Base-by-base conservation (phyloP, 1,140 invertebrate genomes). In the Heliconius congener region DNA sequence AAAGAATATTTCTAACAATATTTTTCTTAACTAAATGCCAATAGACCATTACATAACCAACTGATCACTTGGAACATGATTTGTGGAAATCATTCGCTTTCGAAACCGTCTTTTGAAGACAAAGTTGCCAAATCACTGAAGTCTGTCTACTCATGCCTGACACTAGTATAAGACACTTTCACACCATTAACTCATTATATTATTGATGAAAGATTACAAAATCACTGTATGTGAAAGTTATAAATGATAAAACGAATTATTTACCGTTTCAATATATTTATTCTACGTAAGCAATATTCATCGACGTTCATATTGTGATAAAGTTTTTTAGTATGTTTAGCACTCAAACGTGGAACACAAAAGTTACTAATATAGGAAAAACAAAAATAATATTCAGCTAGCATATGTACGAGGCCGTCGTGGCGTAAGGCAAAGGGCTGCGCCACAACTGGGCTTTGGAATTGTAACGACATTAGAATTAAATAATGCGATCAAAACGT, bases 71-170 rank as follows among this genome's bases (percentile, higher is more conserved):
- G 27, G 19, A 70, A 42, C 66, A 72, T 77, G 76, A 77, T 77
- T 72, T 72, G 76, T 50, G 66, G 46, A 77, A 77, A 77, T 55
- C 42, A 71, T 27, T 37, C 42, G 76, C 76, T 77, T 77, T 77
- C 76, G 46, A 77, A 77, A 77, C 37, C 66, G 34, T 11, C 70
- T 23, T 23, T 23, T 70, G 57, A 76, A 66, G 52, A 76, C 74
- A 77, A 76, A 77, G n/a, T 77, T 77, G 76, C 76, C 76, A 77
- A 77, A 72, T 77, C 76, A 77, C 50, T 37, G 76, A 77, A 72
- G 66, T 50, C 71, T 73, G 42, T 23, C 70, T 55, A 77, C 60
- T 76, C 74, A 76, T 76, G 57, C 57, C n/a, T 46, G 70, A 77
- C 76, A 72, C 39, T 30, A 46, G 60, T 66, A 46, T 76, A 76